phyloP scores from a whole-genome alignment of 2,797 vertebrate species.

The Lophotriccus pileatus region DNA sequence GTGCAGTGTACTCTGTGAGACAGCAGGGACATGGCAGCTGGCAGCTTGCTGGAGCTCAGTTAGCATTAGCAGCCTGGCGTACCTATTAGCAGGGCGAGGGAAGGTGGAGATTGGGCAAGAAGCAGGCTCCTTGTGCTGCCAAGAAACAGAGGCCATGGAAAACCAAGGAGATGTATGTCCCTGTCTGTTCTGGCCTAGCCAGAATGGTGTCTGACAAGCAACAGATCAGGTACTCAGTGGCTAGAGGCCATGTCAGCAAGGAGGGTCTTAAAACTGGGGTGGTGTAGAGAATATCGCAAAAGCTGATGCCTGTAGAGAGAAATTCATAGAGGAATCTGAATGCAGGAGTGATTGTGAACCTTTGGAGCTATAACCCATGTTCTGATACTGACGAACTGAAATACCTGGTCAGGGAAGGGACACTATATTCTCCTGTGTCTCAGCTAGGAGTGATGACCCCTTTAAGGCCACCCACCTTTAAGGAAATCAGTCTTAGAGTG shows the following conservation, averaged over 20 bases:
- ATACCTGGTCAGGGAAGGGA: fast-evolving
- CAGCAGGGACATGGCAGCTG: background rate
- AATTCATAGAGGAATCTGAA: background rate
- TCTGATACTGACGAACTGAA: background rate
- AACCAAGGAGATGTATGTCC: background rate
- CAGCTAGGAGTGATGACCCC: background rate
- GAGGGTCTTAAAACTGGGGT: background rate
- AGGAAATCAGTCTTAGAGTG: background rate
- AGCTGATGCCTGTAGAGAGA: background rate
- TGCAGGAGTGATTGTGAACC: background rate
- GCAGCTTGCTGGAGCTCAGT: background rate
- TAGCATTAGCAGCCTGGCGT: background rate
- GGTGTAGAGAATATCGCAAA: background rate
- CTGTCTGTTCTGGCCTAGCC: background rate
- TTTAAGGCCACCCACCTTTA: background rate
- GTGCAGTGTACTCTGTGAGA: background rate
- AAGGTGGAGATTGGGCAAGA: background rate
- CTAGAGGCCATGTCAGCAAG: background rate
- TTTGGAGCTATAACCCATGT: background rate
- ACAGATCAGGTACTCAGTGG: background rate
- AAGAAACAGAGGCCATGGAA: background rate
- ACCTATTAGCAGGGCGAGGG: background rate
- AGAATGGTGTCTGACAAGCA: background rate
- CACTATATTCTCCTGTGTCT: background rate
- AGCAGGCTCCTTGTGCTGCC: background rate